These are phyloP conservation scores for Chamaetylas fuelleborni DNA, from an alignment of 2,113 vertebrate genomes.

Conservation along the genomic window DNA sequence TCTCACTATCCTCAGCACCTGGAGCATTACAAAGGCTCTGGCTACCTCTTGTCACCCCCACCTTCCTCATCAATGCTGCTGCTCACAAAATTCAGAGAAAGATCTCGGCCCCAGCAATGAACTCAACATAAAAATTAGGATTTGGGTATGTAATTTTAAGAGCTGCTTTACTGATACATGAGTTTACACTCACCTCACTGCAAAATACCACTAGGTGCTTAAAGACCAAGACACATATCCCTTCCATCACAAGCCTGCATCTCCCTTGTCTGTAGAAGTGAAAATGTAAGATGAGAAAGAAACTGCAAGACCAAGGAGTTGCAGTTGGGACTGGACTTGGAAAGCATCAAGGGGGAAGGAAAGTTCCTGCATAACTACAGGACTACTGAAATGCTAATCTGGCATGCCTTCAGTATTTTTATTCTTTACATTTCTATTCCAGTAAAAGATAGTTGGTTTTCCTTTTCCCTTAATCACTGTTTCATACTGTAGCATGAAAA, in stretches of 20 bases:
- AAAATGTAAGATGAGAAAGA: not conserved
- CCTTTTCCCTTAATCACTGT: not conserved
- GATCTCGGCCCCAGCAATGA: not conserved
- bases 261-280: not conserved
- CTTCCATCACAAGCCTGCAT: not conserved
- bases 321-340: not conserved
- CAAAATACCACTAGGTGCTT: not conserved
- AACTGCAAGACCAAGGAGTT: not conserved
- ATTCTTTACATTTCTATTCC: not conserved
- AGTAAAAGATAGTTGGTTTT: not conserved
- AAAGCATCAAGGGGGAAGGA: not conserved
- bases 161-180: not conserved
- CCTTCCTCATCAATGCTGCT: not conserved
- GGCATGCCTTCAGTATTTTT: not conserved
- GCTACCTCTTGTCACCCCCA: not conserved
- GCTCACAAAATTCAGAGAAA: not conserved
- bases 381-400: not conserved
- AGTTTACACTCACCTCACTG: not conserved
- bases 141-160: not conserved
- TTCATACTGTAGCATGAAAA: not conserved
- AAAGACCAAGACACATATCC: not conserved
- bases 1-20: not conserved
- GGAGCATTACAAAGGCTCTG: not conserved
- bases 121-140: not conserved
- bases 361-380: not conserved